These are phyloP conservation scores for Panopea generosa DNA, from an alignment of 2,888 invertebrate genomes.

Conservation along the genomic window DNA sequence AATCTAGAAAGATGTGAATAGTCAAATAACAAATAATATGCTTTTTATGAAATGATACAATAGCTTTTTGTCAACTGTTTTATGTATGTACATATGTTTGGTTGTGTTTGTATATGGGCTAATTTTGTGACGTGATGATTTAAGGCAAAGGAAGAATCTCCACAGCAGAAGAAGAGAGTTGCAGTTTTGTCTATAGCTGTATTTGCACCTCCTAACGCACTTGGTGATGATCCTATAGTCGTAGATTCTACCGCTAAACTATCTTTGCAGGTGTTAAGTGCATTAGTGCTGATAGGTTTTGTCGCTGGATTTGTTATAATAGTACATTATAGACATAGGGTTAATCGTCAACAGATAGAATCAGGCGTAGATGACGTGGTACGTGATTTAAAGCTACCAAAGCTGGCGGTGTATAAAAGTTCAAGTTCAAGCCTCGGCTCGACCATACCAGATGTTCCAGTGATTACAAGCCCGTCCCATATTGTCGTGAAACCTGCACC, in stretches of 20 bases:
- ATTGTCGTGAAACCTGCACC: slow-evolving; percentile 13
- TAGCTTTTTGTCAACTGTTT: too few relatives aligned
- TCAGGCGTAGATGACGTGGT: background rate
- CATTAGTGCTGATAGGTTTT: slow-evolving; percentile 38
- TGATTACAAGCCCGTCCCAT: slow-evolving; percentile 40
- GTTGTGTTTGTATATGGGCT: too few relatives aligned
- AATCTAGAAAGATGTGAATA: too few relatives aligned
- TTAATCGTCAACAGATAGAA: background rate
- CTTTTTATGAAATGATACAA: too few relatives aligned
- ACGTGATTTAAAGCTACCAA: slow-evolving; percentile 31
- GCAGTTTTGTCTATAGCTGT: slow-evolving; percentile 51
- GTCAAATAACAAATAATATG: too few relatives aligned
- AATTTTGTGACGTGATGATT: too few relatives aligned
- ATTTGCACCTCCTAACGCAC: slow-evolving; percentile 26
- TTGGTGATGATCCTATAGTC: background rate
- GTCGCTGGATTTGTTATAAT: slow-evolving; percentile 43
- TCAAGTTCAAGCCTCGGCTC: slow-evolving; percentile 47
- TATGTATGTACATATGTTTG: too few relatives aligned
- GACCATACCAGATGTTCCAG: slow-evolving; percentile 18
- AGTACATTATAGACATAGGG: slow-evolving; percentile 34
- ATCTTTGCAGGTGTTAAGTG: slow-evolving; percentile 38
- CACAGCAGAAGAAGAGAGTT: slow-evolving; percentile 49
- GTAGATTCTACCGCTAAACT: slow-evolving; percentile 31
- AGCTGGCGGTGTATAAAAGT: slow-evolving; percentile 40
- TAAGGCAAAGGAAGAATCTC: slow-evolving; percentile 61